Evolutionary conservation across 2,888 invertebrate genomes (phyloP).

Genomic region (Colletes collaris): DNA sequence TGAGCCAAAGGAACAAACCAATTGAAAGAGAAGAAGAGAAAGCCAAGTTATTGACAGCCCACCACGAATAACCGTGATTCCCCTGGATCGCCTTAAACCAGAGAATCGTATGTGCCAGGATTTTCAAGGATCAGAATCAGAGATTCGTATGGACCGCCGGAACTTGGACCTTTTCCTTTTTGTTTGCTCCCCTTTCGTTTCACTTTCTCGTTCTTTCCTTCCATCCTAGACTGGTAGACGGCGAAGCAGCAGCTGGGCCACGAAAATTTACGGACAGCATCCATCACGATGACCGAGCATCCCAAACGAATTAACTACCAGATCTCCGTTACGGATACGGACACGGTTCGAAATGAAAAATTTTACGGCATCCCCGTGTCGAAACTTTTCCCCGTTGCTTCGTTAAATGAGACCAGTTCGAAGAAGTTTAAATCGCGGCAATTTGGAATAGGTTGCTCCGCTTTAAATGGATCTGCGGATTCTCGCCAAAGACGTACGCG

Average conservation of each 20-base stretch:
- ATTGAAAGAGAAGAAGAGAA: constrained; percentile 37
- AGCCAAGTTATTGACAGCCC: constrained; percentile 64
- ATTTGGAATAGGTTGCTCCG: background rate
- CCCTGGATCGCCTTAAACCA: constrained; percentile 30
- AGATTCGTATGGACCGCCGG: constrained; percentile 31
- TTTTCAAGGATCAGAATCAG: constrained; percentile 42
- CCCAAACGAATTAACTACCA: constrained; percentile 54
- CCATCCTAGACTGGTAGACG: background rate
- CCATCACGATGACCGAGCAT: constrained; percentile 34
- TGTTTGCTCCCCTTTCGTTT: constrained; percentile 20
- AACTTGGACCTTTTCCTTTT: constrained; percentile 38
- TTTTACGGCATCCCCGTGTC: background rate
- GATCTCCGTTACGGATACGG: background rate
- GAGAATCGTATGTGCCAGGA: constrained; percentile 33
- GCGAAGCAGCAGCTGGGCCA: constrained; percentile 40
- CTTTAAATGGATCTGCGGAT: constrained; percentile 1
- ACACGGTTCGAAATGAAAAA: constrained; percentile 16
- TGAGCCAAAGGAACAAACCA: constrained; percentile 33
- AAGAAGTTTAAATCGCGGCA: constrained; percentile 10
- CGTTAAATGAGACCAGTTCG: constrained; percentile 14
- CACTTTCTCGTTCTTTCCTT: constrained; percentile 6
- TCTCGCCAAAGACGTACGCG: background rate
- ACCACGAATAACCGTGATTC: constrained; percentile 64
- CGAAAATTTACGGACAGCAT: constrained; percentile 54
- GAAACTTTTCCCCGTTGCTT: background rate